A percentile compares a stretch with the other conserved stretches of the same genome.
Evolutionary conservation across 1,140 invertebrate genomes (phyloP).

Genomic region (Aphaenogaster floridana): DNA sequence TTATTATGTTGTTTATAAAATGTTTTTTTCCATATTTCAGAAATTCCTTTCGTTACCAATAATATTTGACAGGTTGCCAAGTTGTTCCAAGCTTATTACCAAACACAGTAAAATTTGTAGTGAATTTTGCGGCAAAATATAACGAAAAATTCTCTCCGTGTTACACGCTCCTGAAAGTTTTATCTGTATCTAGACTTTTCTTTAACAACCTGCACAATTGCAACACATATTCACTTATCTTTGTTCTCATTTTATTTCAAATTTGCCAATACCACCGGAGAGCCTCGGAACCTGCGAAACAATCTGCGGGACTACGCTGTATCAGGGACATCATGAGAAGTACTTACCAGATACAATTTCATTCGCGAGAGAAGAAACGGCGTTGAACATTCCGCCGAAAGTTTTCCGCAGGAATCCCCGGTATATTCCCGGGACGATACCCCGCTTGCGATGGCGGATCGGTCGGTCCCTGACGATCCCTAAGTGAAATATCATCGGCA

Average conservation of each 20-base stretch:
- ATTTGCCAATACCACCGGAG: not conserved
- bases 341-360: not conserved
- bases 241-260: not conserved
- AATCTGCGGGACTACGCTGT: not conserved
- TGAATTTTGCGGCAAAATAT: too few relatives aligned
- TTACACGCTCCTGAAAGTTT: not conserved
- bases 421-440: constrained; percentile 33
- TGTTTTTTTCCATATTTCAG: too few relatives aligned
- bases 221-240: not conserved
- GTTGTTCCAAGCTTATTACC: too few relatives aligned
- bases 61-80: too few relatives aligned
- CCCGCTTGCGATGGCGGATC: constrained; percentile 34
- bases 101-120: too few relatives aligned
- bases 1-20: too few relatives aligned
- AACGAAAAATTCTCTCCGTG: not conserved
- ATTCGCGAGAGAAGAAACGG: constrained; percentile 16
- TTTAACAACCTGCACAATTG: not conserved
- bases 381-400: not conserved
- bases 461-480: constrained; percentile 72
- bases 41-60: too few relatives aligned
- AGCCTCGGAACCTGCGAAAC: not conserved
- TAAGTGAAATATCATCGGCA: constrained; percentile 79
- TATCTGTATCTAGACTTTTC: not conserved
- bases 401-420: constrained; percentile 65
- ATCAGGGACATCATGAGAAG: constrained; percentile 4